Conservation (phyloP, 2,888 invertebrate species). For the Saturnia japonica region DNA sequence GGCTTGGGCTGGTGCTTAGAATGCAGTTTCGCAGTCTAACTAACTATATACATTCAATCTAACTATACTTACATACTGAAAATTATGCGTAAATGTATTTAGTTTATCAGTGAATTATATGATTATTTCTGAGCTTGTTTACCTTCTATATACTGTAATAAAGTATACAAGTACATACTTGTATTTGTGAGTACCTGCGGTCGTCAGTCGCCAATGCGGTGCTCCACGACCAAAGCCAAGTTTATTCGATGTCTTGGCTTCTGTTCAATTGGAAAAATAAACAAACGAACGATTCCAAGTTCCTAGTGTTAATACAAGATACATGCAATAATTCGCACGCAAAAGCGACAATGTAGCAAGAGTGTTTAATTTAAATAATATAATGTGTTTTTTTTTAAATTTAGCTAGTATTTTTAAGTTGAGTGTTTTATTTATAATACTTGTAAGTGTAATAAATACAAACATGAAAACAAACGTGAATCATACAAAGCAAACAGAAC, state of each 20-base stretch:
- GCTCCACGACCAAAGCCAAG: constrained; percentile 7
- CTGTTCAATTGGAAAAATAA: constrained; percentile 21
- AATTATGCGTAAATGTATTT: no score
- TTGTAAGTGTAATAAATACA: not conserved
- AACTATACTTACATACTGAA: no score
- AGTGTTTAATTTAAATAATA: not conserved
- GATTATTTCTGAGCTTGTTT: not conserved
- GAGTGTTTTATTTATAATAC: not conserved
- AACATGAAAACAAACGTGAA: not conserved
- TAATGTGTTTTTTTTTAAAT: not conserved
- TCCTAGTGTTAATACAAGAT: not conserved
- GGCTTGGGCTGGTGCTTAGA: no score
- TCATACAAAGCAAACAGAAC: not conserved
- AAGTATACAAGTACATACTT: not conserved
- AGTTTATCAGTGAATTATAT: no score
- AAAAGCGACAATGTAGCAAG: not conserved
- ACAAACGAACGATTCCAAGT: not conserved
- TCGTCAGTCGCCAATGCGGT: not conserved
- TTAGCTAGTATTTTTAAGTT: not conserved
- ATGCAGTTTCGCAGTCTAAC: no score
- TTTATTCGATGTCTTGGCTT: constrained; percentile 17
- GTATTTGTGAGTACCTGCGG: not conserved
- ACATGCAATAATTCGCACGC: not conserved
- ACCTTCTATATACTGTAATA: not conserved
- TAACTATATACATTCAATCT: no score